Conservation (phyloP, 2,888 invertebrate genomes). For the Drosophila bunnanda region DNA sequence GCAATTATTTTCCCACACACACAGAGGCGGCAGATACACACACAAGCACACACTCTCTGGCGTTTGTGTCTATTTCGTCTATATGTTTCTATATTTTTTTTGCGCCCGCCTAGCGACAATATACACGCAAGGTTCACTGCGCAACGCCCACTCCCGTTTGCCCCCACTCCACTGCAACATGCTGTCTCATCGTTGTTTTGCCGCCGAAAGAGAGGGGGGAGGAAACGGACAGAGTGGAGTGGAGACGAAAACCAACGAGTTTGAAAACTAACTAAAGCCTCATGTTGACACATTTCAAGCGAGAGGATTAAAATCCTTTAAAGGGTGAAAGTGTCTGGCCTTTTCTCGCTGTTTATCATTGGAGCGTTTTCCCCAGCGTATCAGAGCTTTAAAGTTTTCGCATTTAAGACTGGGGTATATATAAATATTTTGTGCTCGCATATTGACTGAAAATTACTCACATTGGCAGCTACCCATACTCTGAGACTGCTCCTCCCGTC, state of each 20-base stretch:
- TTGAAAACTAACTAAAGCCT: constrained; percentile 45
- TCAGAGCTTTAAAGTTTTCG: constrained; percentile 37
- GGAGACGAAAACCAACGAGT: constrained; percentile 35
- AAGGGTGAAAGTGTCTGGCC: constrained; percentile 72
- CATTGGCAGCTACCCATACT: constrained; percentile 1
- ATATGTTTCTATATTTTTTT: constrained; percentile 25
- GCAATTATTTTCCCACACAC: constrained; percentile 67
- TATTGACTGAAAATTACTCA: constrained; percentile 65
- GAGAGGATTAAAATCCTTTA: constrained; percentile 63
- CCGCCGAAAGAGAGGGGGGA: constrained; percentile 65
- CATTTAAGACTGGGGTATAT: constrained; percentile 63
- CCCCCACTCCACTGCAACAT: constrained; percentile 60
- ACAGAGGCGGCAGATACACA: constrained; percentile 24
- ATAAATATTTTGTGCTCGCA: constrained; percentile 66
- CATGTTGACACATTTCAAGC: constrained; percentile 72
- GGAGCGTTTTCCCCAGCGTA: background rate
- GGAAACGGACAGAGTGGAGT: constrained; percentile 30
- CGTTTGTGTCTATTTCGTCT: constrained; percentile 38
- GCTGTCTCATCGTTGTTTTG: constrained; percentile 75
- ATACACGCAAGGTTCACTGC: constrained; percentile 76
- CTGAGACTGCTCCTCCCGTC: constrained; percentile 10
- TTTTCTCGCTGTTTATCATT: constrained; percentile 21
- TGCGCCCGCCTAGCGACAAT: constrained; percentile 50
- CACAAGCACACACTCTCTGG: constrained; percentile 25
- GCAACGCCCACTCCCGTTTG: constrained; percentile 63